phyloP scores from a whole-genome alignment of 2,888 invertebrate species.

The Cataglyphis albicans region DNA sequence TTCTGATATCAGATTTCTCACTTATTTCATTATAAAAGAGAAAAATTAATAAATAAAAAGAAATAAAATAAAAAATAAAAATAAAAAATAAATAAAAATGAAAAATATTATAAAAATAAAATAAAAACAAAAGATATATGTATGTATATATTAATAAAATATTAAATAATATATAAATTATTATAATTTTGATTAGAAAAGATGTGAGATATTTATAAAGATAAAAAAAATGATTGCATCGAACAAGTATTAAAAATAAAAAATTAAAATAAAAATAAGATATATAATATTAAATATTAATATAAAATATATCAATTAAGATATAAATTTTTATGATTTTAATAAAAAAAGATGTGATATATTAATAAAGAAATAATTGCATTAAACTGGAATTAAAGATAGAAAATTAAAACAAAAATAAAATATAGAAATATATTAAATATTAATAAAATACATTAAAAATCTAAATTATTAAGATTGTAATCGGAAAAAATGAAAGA shows the following conservation, averaged over 20 bases:
- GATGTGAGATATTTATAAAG: too few species aligned
- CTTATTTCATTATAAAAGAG: neutral
- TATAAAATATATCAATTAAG: neutral
- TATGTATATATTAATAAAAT: neutral
- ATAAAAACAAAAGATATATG: neutral
- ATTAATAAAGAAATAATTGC: too few species aligned
- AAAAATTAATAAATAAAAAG: neutral
- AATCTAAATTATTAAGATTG: neutral
- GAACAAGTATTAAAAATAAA: too few species aligned
- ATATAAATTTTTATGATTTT: too few species aligned
- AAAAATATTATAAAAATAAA: neutral
- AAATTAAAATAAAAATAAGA: neutral
- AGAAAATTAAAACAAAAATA: neutral
- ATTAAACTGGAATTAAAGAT: too few species aligned
- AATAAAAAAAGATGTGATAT: too few species aligned
- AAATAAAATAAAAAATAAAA: neutral
- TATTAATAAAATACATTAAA: neutral
- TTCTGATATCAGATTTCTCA: neutral
- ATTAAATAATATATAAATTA: too few species aligned
- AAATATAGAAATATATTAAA: neutral
- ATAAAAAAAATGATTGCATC: too few species aligned
- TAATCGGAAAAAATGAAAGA: neutral
- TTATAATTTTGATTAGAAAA: too few species aligned
- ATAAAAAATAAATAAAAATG: too few species aligned
- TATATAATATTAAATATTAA: neutral